These are phyloP conservation scores for Hylaeus volcanicus DNA, from an alignment of 1,140 invertebrate genomes.

Conservation along the genomic window DNA sequence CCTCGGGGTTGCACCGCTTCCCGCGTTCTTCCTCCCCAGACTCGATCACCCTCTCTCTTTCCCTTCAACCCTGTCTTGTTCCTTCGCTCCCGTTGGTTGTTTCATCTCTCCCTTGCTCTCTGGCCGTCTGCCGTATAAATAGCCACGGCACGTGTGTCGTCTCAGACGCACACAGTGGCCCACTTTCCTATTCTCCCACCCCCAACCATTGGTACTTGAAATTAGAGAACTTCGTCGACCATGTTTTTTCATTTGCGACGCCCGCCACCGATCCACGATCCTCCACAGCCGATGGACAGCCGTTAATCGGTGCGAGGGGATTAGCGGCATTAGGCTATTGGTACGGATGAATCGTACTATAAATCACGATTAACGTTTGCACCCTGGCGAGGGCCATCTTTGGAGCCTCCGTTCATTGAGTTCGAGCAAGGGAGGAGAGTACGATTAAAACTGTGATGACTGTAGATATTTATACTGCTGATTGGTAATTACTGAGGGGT, in stretches of 20 bases:
- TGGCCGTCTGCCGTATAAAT: conserved; percentile 56
- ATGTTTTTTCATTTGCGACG: conserved; percentile 25
- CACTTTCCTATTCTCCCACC: conserved; percentile 48
- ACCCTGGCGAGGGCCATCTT: no score
- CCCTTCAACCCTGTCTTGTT: background rate
- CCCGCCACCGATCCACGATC: background rate
- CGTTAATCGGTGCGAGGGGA: no score
- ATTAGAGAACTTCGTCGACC: conserved; percentile 46
- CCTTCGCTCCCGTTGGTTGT: background rate
- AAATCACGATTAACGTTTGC: no score
- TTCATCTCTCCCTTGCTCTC: conserved; percentile 11
- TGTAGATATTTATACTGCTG: no score
- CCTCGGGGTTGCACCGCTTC: conserved; percentile 47
- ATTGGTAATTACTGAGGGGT: no score
- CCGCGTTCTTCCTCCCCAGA: background rate
- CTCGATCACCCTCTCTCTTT: background rate
- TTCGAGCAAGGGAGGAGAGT: no score
- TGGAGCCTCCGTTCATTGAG: no score
- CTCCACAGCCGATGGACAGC: no score
- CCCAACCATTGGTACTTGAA: conserved; percentile 36
- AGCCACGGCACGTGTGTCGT: conserved; percentile 52
- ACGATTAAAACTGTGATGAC: no score
- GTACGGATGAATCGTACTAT: no score
- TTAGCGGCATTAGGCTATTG: no score
- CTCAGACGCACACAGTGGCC: conserved; percentile 56